Evolutionary conservation across 2,888 invertebrate species (phyloP).

Genomic region (Polietes domitor): DNA sequence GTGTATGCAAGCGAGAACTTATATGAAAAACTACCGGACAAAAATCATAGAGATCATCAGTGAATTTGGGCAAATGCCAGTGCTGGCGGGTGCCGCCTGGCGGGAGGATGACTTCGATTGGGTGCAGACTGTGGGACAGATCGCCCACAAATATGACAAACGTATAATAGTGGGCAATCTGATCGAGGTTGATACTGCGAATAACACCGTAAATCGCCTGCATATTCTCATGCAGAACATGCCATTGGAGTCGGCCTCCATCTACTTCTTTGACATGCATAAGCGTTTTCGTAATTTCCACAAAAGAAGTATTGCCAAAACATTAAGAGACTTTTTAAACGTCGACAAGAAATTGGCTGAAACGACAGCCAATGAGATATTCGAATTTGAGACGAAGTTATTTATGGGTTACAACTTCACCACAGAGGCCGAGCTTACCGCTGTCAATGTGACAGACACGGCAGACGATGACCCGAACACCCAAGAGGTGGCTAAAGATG

Average conservation of each 20-base stretch:
- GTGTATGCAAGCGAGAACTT: not conserved
- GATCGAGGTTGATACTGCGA: conserved; percentile 67
- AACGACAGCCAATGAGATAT: conserved; percentile 69
- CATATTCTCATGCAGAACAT: conserved; percentile 69
- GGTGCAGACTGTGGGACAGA: conserved; percentile 70
- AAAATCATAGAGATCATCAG: conserved; percentile 73
- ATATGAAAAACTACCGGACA: conserved; percentile 75
- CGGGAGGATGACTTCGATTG: conserved; percentile 72
- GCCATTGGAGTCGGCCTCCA: conserved; percentile 61
- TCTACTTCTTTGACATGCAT: conserved; percentile 69
- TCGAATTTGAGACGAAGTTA: conserved; percentile 67
- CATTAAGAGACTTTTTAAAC: conserved; percentile 65
- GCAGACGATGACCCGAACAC: conserved; percentile 74
- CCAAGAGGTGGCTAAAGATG: conserved; percentile 64
- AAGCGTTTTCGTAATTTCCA: not conserved
- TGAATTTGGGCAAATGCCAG: conserved; percentile 75
- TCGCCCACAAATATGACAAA: conserved; percentile 68
- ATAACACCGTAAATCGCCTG: conserved; percentile 66
- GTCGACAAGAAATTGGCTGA: conserved; percentile 65
- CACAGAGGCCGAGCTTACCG: conserved; percentile 72
- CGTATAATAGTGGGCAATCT: conserved; percentile 68
- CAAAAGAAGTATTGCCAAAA: conserved; percentile 53
- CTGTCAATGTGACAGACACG: conserved; percentile 69
- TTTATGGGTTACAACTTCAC: conserved; percentile 58
- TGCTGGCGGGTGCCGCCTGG: conserved; percentile 70